phyloP scores from a whole-genome alignment of 2,888 invertebrate species.

The Mimachlamys varia region DNA sequence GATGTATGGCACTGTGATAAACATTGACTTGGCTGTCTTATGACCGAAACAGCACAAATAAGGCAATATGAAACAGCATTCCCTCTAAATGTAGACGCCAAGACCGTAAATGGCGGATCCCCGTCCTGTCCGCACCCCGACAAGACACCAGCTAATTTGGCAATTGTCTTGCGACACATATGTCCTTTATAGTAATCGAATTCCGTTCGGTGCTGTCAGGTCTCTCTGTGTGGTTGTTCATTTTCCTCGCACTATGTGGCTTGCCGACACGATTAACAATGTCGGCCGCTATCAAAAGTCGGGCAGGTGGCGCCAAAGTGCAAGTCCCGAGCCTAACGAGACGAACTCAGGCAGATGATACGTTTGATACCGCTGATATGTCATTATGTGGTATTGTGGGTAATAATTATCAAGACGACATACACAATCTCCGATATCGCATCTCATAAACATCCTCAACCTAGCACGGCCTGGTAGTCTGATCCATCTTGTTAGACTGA shows the following conservation, averaged over 20 bases:
- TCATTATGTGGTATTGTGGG: background rate
- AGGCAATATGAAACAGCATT: background rate
- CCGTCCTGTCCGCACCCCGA: no score
- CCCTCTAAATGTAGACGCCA: background rate
- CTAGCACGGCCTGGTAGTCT: background rate
- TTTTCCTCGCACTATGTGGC: background rate
- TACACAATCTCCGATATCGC: background rate
- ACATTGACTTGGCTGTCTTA: no score
- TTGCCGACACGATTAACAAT: background rate
- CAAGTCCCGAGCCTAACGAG: conserved; percentile 7
- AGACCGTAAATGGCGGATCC: no score
- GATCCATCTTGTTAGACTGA: background rate
- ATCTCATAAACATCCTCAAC: background rate
- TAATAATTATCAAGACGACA: conserved; percentile 5
- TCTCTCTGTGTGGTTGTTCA: background rate
- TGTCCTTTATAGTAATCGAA: background rate
- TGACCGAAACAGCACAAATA: no score
- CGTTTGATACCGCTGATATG: background rate
- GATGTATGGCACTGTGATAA: no score
- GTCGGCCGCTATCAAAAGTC: background rate
- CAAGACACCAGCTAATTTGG: background rate
- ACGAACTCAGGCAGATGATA: background rate
- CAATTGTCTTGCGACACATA: background rate
- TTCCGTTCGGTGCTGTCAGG: background rate
- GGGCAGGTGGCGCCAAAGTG: background rate